These are phyloP conservation scores for Platygyra sinensis DNA, from an alignment of 64 coral and sea anemone species.

Conservation along the genomic window DNA sequence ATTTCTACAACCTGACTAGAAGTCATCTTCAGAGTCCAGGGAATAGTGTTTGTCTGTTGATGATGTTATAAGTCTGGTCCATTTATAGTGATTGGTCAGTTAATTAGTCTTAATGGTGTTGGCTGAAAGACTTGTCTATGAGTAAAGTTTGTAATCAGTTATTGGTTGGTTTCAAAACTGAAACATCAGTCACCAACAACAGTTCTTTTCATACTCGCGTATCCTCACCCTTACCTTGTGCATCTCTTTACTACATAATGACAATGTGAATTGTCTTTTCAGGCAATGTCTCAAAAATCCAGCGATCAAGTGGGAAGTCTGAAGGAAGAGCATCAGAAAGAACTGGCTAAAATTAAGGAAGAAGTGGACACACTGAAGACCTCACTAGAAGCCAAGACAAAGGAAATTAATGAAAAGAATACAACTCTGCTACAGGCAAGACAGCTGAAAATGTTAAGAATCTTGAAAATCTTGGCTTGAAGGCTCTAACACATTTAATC, in stretches of 20 bases:
- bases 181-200: neutral
- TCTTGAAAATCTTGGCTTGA: too few relatives aligned
- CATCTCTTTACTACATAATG: neutral
- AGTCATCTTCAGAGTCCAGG: too few relatives aligned
- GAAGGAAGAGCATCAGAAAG: constrained; percentile 61
- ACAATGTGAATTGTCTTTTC: neutral
- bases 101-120: too few relatives aligned
- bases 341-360: constrained; percentile 24
- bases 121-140: too few relatives aligned
- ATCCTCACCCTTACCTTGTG: too few relatives aligned
- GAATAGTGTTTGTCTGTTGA: too few relatives aligned
- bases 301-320: constrained; percentile 16
- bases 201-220: neutral
- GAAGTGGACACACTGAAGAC: constrained; percentile 68
- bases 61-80: too few relatives aligned
- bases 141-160: neutral
- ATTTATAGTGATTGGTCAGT: too few relatives aligned
- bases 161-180: neutral
- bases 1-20: too few relatives aligned
- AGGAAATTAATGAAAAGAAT: constrained; percentile 78
- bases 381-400: constrained; percentile 70
- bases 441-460: too few relatives aligned
- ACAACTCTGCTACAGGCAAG: constrained; percentile 50
- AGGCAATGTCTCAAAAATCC: constrained; percentile 41
- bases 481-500: too few relatives aligned